Base-by-base conservation (phyloP, 92 coral and sea anemone genomes). In the Diadumene lineata region DNA sequence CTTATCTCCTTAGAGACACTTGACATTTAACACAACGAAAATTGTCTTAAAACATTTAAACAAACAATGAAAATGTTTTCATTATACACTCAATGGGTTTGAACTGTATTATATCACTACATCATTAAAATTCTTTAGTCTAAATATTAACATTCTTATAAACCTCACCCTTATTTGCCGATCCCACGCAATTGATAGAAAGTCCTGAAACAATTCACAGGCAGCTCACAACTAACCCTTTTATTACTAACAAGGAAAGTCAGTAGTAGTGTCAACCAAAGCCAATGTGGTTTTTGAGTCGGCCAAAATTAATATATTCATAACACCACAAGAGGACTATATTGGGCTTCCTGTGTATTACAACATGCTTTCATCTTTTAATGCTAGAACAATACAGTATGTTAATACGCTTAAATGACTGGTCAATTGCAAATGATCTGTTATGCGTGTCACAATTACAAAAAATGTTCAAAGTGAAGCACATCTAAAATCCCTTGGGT, bases 121-220 rank as follows among this genome's bases (percentile, higher is more conserved):
- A 22, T 10, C 29, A 58, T 58, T 22, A 6, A 58, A 10, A 58
- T 53, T 53, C 48, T 38, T 4, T 4, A 38, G 6, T 13, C 13
- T 38, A 38, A 38, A 38, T 38, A 38, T 38, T 38, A 38, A 38
- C 60, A 15, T 53, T 15, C 18, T 53, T 53, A 53, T 38, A 38
- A 38, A 38, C 48, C 48, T 9, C 60, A 58, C 29, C 64, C 64
- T 58, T 58, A 22, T 58, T 58, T 22, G 64, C 64, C 31, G 64
- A 6, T 10, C 60, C 64, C 64, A 16, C 64, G 31, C 64, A 58
- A 58, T 1, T 53, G 24, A 53, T 3, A 53, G 24, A 13, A 53
- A 53, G 2, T 15, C 4, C 58, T 53, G 58, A 23, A 23, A 53
- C 58, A 13, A 53, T 9, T 16, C 24, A 53, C 58, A 53, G 58